phyloP scores from a whole-genome alignment of 2,113 vertebrate genomes.

The Calcarius ornatus region DNA sequence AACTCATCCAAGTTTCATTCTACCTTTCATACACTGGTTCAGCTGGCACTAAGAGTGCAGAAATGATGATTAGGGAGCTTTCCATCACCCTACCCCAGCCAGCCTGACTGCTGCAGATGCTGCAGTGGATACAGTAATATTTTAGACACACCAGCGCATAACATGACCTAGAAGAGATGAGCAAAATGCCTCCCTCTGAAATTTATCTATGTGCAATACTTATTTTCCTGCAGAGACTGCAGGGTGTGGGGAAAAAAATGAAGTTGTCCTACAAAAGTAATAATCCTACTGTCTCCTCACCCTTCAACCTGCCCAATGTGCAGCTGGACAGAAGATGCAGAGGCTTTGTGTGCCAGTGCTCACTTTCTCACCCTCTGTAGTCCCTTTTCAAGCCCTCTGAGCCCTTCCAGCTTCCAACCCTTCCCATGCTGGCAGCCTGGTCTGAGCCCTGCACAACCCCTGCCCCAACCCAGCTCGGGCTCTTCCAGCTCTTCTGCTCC shows the following conservation, averaged over 20 bases:
- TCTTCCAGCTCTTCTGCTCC: background rate
- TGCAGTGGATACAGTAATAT: background rate
- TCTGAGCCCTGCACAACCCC: background rate
- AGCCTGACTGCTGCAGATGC: background rate
- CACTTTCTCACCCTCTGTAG: background rate
- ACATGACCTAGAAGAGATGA: background rate
- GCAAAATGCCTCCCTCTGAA: background rate
- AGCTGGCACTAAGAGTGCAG: background rate
- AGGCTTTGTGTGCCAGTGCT: background rate
- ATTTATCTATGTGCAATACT: accelerated
- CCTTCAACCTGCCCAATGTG: background rate
- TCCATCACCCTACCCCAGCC: background rate
- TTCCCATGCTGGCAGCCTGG: background rate
- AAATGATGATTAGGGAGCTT: background rate
- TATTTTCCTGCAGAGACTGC: background rate
- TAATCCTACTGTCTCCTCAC: background rate
- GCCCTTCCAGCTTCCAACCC: background rate
- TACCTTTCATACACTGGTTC: background rate
- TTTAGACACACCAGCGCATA: background rate
- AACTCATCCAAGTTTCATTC: background rate
- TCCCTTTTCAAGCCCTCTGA: background rate
- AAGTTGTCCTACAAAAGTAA: background rate
- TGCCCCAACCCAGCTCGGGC: accelerated
- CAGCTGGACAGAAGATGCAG: background rate
- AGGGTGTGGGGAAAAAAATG: background rate